Conservation (phyloP, 2,113 vertebrate genomes). For the Paradisaea rubra region DNA sequence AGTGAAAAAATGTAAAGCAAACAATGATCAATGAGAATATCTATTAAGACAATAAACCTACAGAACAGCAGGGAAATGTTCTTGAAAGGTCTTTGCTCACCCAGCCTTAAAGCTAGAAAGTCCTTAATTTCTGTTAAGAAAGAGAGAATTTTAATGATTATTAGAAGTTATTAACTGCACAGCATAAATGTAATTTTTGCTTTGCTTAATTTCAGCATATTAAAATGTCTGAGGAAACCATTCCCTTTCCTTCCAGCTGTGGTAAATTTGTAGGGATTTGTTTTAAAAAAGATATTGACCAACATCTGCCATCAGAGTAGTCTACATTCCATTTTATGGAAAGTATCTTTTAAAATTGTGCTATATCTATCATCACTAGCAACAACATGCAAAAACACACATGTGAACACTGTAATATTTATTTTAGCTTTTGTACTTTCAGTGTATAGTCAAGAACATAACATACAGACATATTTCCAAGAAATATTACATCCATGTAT, state of each 20-base stretch:
- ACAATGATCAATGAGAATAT: conserved; percentile 47
- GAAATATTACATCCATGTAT: background rate
- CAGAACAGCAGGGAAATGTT: background rate
- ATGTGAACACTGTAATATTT: background rate
- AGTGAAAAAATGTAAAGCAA: conserved; percentile 55
- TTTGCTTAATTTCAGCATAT: background rate
- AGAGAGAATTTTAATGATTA: background rate
- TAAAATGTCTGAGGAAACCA: background rate
- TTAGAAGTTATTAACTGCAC: background rate
- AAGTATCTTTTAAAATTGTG: background rate
- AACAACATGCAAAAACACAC: background rate
- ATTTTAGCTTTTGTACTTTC: background rate
- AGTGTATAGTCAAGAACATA: background rate
- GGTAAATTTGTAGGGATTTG: background rate
- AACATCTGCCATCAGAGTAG: background rate
- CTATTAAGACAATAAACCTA: conserved; percentile 48
- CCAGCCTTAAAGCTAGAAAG: background rate
- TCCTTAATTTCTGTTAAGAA: background rate
- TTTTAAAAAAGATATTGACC: background rate
- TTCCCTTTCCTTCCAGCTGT: background rate
- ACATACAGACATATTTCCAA: background rate
- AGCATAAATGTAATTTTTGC: background rate
- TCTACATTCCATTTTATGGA: background rate
- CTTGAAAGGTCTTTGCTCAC: conserved; percentile 22
- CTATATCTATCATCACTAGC: background rate